A percentile compares a stretch with the other conserved stretches of the same genome.
Evolutionary conservation across 2,888 invertebrate species (phyloP).

Genomic region (Andrena bicolor): DNA sequence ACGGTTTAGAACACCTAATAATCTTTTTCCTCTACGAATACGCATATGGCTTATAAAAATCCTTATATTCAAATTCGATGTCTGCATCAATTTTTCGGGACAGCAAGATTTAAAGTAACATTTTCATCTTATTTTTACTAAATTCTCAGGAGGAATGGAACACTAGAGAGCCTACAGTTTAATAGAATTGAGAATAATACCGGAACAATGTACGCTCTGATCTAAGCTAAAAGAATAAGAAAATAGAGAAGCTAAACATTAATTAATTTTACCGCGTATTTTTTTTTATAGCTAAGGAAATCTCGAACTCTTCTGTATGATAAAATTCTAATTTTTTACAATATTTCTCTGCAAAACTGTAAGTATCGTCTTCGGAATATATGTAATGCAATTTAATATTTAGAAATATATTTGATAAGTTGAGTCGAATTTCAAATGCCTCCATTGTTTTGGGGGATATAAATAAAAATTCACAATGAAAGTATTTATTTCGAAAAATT

Average conservation of each 20-base stretch:
- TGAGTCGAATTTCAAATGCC: not conserved
- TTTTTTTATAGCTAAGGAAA: not conserved
- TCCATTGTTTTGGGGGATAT: no score
- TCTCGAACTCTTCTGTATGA: slow-evolving; percentile 15
- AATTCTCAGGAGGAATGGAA: slow-evolving; percentile 24
- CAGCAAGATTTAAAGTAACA: not conserved
- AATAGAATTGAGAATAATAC: slow-evolving; percentile 37
- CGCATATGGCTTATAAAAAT: slow-evolving; percentile 19
- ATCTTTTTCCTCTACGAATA: slow-evolving; percentile 25
- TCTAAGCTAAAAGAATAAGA: slow-evolving; percentile 14
- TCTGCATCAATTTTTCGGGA: not conserved
- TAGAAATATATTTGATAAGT: not conserved
- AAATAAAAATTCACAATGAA: no score
- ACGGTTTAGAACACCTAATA: slow-evolving; percentile 54
- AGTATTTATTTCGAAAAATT: no score
- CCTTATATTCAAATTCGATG: not conserved
- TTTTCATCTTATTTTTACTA: slow-evolving; percentile 6
- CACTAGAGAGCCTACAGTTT: slow-evolving; percentile 15
- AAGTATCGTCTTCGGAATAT: slow-evolving; percentile 6
- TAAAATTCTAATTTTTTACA: slow-evolving; percentile 6
- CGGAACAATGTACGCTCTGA: slow-evolving; percentile 27
- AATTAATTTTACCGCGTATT: not conserved
- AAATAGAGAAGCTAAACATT: slow-evolving; percentile 12
- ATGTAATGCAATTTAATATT: not conserved
- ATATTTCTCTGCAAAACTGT: slow-evolving; percentile 42